phyloP scores from a whole-genome alignment of 2,888 invertebrate genomes.

The Patella depressa region DNA sequence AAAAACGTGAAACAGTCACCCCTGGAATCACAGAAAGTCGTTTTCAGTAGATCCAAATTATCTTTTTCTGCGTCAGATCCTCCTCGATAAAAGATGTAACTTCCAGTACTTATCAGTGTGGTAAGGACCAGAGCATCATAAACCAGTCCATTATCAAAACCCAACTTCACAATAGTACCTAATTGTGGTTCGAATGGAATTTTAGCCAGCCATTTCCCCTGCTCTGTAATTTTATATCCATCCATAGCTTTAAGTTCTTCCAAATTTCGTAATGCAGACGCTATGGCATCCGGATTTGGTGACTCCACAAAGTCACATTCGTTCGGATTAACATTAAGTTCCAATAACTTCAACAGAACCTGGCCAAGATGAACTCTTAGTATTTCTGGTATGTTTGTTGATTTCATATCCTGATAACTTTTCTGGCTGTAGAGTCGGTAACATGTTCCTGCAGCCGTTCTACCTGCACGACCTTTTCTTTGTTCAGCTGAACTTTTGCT shows the following conservation, averaged over 20 bases:
- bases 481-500: conserved; percentile 70
- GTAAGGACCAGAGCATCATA: conserved; percentile 61
- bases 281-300: conserved; percentile 54
- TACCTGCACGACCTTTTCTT: conserved; percentile 71
- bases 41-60: conserved; percentile 53
- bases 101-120: conserved; percentile 55
- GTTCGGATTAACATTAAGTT: conserved; percentile 60
- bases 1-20: conserved; percentile 63
- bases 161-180: conserved; percentile 51
- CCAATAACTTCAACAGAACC: conserved; percentile 62
- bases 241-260: conserved; percentile 58
- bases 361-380: conserved; percentile 61
- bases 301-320: conserved; percentile 68
- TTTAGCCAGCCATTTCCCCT: conserved; percentile 62
- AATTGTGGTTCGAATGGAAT: conserved; percentile 65
- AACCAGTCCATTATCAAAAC: conserved; percentile 46
- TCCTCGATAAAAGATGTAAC: conserved; percentile 62
- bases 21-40: conserved; percentile 54
- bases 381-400: conserved; percentile 66
- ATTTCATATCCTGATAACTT: conserved; percentile 61
- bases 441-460: conserved; percentile 68
- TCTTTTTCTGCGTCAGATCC: conserved; percentile 54
- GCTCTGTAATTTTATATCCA: conserved; percentile 54
- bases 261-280: conserved; percentile 54
- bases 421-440: conserved; percentile 66